A percentile compares a stretch with the other conserved stretches of the same genome.
Evolutionary conservation across 2,888 invertebrate species (phyloP).

Genomic region (Odontothrips loti): DNA sequence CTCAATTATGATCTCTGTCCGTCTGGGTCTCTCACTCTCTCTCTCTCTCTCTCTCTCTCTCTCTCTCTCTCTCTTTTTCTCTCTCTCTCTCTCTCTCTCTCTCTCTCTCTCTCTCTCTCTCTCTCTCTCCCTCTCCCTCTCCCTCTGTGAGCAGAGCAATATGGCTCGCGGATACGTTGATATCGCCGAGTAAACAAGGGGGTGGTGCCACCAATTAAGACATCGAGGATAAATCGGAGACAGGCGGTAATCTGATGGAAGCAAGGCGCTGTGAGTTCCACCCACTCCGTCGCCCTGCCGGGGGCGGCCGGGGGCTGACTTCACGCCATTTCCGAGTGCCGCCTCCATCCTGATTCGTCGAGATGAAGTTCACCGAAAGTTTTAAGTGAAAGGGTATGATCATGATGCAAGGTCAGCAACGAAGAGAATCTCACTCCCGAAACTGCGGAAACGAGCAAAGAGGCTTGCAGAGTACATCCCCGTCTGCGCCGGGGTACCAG

Average conservation of each 20-base stretch:
- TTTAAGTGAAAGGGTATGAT: too few species aligned
- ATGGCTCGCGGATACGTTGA: background rate
- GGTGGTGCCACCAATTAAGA: background rate
- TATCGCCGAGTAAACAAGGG: background rate
- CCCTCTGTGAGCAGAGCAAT: background rate
- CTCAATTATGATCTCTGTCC: background rate
- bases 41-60: background rate
- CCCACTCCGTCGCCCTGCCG: background rate
- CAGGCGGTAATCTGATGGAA: constrained; percentile 16
- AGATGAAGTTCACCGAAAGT: too few species aligned
- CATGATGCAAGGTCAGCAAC: too few species aligned
- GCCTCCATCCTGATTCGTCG: too few species aligned
- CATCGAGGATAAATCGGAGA: constrained; percentile 7
- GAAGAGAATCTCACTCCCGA: too few species aligned
- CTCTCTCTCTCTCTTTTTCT: background rate
- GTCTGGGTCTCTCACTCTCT: background rate
- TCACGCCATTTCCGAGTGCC: too few species aligned
- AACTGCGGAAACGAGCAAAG: too few species aligned
- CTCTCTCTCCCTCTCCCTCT: background rate
- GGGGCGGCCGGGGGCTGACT: background rate
- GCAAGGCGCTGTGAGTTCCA: background rate
- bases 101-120: background rate
- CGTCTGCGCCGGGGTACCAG: too few species aligned
- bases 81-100: background rate
- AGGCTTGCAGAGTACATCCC: too few species aligned